These are phyloP conservation scores for Gallinago stenura DNA, from an alignment of 2,797 vertebrate species.

Conservation along the genomic window DNA sequence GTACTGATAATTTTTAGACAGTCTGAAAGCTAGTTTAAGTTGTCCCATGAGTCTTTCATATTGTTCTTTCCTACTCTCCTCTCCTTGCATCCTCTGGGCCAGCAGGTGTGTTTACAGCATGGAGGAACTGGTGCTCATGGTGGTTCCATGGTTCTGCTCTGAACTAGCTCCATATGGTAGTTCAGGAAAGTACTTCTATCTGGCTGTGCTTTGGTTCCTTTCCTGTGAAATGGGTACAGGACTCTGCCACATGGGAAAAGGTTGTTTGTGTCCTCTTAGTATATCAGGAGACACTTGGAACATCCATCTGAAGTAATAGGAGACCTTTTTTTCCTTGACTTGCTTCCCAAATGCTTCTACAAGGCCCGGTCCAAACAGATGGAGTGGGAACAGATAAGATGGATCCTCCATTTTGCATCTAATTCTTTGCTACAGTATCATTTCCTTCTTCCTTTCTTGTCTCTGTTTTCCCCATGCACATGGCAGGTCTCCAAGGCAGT, in stretches of 20 bases:
- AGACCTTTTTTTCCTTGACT: not conserved
- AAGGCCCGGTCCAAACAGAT: not conserved
- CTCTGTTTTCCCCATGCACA: not conserved
- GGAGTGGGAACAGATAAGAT: not conserved
- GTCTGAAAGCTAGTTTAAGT: not conserved
- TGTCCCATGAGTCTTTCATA: not conserved
- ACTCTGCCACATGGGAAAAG: not conserved
- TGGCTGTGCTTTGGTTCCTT: not conserved
- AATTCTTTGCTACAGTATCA: not conserved
- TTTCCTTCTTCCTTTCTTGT: not conserved
- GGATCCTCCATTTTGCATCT: not conserved
- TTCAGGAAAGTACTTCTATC: not conserved
- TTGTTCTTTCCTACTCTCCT: not conserved
- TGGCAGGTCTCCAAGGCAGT: not conserved
- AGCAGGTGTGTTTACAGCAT: not conserved
- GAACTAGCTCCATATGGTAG: not conserved
- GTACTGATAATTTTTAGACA: not conserved
- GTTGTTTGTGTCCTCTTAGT: not conserved
- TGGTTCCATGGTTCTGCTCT: not conserved
- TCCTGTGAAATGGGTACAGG: not conserved
- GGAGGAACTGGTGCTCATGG: not conserved
- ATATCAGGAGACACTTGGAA: not conserved
- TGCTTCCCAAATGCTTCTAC: not conserved
- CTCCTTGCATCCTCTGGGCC: not conserved
- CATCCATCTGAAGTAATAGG: not conserved